Evolutionary conservation across 1,140 invertebrate species (phyloP).

Genomic region (Papilio helenus): DNA sequence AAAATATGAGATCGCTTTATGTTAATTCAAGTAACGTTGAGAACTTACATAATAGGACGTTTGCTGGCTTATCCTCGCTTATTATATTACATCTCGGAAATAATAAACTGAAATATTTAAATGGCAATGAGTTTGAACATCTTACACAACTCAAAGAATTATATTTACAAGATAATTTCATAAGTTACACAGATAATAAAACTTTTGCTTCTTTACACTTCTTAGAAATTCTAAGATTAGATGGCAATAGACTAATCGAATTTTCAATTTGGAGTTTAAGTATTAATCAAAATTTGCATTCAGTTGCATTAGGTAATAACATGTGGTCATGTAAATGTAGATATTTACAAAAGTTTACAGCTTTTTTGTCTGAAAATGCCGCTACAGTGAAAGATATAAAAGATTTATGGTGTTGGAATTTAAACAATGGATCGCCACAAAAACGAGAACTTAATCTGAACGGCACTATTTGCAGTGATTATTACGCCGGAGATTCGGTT

Average conservation of each 20-base stretch:
- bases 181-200: constrained; percentile 89
- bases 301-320: constrained; percentile 90
- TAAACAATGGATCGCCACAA: constrained; percentile 85
- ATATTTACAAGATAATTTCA: constrained; percentile 93
- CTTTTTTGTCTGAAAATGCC: constrained; percentile 91
- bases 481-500: constrained; percentile 90
- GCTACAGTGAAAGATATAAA: constrained; percentile 89
- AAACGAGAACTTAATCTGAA: constrained; percentile 90
- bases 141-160: constrained; percentile 91
- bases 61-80: constrained; percentile 93
- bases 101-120: constrained; percentile 90
- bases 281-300: constrained; percentile 87
- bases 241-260: constrained; percentile 91
- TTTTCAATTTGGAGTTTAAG: constrained; percentile 93
- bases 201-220: constrained; percentile 90
- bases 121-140: constrained; percentile 95
- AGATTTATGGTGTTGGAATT: constrained; percentile 91
- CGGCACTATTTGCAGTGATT: constrained; percentile 91
- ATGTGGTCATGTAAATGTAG: constrained; percentile 95
- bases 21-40: constrained; percentile 94
- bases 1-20: constrained; percentile 93
- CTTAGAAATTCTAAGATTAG: constrained; percentile 90
- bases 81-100: constrained; percentile 93
- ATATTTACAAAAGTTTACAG: constrained; percentile 92
- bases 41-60: constrained; percentile 95